These are phyloP conservation scores for Paratilapia polleni DNA, from an alignment of 2,113 vertebrate genomes.

Conservation along the genomic window DNA sequence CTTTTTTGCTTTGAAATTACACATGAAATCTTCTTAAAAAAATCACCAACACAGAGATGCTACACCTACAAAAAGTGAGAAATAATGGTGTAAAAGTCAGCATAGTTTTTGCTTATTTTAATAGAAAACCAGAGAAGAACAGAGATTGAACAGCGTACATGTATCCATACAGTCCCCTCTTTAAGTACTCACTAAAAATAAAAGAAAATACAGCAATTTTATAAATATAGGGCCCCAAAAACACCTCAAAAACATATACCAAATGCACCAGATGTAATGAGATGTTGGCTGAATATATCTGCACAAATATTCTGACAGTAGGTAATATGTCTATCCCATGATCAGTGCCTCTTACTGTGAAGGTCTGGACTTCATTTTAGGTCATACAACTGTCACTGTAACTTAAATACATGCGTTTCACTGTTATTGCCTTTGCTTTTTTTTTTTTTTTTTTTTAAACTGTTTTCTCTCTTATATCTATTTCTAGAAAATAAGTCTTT, in stretches of 20 bases:
- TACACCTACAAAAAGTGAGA: neutral
- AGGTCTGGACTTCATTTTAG: conserved; percentile 52
- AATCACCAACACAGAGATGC: neutral
- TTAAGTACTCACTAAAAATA: conserved; percentile 58
- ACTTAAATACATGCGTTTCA: conserved; percentile 80
- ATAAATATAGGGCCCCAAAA: conserved; percentile 64
- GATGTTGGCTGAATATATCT: conserved; percentile 60
- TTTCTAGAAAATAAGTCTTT: conserved; percentile 72
- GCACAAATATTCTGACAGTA: conserved; percentile 62
- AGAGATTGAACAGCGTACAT: conserved; percentile 62
- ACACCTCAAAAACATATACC: conserved; percentile 63
- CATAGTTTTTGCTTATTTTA: conserved; percentile 64
- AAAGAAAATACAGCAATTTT: conserved; percentile 61
- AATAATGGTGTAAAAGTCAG: conserved; percentile 42
- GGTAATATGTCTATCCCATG: conserved; percentile 47
- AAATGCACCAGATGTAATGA: conserved; percentile 65
- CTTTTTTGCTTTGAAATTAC: neutral
- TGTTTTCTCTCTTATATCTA: conserved; percentile 59
- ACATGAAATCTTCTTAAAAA: neutral
- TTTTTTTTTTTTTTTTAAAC: conserved; percentile 16
- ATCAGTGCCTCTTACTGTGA: conserved; percentile 44
- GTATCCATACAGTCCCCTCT: conserved; percentile 58
- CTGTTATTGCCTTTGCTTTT: conserved; percentile 77
- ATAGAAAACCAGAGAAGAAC: conserved; percentile 77
- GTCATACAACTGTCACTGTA: conserved; percentile 58